Evolutionary conservation across 2,797 vertebrate species (phyloP).

Genomic region (Telmatherina bonti): DNA sequence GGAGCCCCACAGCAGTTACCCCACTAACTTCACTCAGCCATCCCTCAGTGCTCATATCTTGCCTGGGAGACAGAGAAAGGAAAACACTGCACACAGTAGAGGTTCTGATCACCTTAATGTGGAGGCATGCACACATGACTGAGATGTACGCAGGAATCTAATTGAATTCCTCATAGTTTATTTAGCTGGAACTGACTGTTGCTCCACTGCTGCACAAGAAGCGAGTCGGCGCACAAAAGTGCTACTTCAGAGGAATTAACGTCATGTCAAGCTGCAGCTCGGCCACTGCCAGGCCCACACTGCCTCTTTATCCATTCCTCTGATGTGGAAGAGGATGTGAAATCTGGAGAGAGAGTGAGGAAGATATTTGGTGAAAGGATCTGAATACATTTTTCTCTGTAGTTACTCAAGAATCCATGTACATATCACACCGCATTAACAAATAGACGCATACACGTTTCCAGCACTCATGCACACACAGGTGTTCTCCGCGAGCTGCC

Average conservation of each 20-base stretch:
- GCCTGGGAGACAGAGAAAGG: conserved; percentile 47
- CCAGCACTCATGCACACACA: conserved; percentile 72
- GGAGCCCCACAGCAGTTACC: conserved; percentile 70
- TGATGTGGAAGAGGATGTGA: conserved; percentile 81
- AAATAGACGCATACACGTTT: conserved; percentile 70
- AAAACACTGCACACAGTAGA: conserved; percentile 39
- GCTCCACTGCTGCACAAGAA: conserved; percentile 53
- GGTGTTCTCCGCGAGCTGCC: conserved; percentile 73
- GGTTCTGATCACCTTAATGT: conserved; percentile 48
- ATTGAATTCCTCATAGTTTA: conserved; percentile 53
- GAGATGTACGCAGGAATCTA: conserved; percentile 59
- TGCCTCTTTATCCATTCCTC: conserved; percentile 74
- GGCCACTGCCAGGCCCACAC: conserved; percentile 65
- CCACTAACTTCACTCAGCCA: conserved; percentile 59
- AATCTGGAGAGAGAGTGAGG: conserved; percentile 80
- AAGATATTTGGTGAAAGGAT: conserved; percentile 71
- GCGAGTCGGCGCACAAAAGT: conserved; percentile 58
- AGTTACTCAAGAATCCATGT: conserved; percentile 77
- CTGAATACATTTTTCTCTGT: conserved; percentile 74
- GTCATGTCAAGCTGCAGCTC: conserved; percentile 63
- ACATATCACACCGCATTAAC: conserved; percentile 79
- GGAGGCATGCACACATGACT: conserved; percentile 50
- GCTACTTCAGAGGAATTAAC: conserved; percentile 74
- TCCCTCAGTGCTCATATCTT: conserved; percentile 54
- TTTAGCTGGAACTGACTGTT: conserved; percentile 55